Percentiles rank a stretch among this genome's conserved stretches.
phyloP scores from a whole-genome alignment of 2,797 vertebrate species.

The Agapornis canus region DNA sequence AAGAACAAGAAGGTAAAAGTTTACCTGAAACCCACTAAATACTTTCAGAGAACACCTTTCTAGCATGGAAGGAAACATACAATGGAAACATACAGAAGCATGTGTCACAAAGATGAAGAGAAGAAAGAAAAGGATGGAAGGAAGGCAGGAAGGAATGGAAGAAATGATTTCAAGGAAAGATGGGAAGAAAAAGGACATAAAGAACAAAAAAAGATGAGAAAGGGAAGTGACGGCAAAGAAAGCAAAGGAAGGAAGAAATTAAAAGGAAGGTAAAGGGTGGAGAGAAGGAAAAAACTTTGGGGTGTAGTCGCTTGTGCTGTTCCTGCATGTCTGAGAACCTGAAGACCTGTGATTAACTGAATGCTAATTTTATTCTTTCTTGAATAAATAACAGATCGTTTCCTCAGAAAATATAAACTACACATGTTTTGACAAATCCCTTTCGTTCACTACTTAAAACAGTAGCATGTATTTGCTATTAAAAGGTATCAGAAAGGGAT shows the following conservation, averaged over 20 bases:
- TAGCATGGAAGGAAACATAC: neutral
- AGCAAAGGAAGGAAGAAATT: neutral
- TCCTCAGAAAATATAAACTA: neutral
- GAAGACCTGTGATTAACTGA: neutral
- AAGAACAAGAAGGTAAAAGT: neutral
- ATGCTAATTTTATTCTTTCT: neutral
- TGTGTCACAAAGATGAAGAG: neutral
- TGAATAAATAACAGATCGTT: neutral
- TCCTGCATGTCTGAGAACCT: neutral
- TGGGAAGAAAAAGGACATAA: neutral
- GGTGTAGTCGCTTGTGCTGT: neutral
- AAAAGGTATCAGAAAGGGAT: neutral
- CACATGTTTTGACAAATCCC: neutral
- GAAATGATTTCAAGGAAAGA: neutral
- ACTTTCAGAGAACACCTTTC: neutral
- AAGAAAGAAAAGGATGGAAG: neutral
- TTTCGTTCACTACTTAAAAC: neutral
- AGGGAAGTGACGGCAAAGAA: neutral
- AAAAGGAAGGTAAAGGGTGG: neutral
- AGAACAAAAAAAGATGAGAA: neutral
- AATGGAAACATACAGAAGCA: neutral
- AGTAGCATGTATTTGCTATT: neutral
- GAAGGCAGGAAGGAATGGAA: neutral
- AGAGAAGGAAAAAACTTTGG: neutral
- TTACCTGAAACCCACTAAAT: neutral